These are phyloP conservation scores for Leptogaster cylindrica DNA, from an alignment of 2,888 invertebrate genomes.

Conservation along the genomic window DNA sequence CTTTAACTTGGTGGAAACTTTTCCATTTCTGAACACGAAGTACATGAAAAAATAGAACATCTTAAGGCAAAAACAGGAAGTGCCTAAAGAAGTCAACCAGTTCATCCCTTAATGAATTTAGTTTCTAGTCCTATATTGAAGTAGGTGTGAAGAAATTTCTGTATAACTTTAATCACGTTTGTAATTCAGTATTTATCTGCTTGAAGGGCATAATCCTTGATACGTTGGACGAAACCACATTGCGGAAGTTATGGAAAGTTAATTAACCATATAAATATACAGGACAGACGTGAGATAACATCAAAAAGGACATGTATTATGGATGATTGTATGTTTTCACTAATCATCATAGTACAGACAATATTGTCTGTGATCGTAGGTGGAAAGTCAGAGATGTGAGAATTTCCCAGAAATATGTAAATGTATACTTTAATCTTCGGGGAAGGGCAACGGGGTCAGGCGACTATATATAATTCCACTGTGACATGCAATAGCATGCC, in stretches of 20 bases:
- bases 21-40: slow-evolving; percentile 26
- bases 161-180: background rate
- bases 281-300: slow-evolving; percentile 5
- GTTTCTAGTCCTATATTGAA: background rate
- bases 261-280: background rate
- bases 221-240: background rate
- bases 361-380: too few species aligned
- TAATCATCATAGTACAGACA: slow-evolving; percentile 7
- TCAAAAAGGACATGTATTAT: slow-evolving; percentile 11
- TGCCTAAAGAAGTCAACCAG: background rate
- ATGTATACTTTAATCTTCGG: too few species aligned
- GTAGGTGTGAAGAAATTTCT: background rate
- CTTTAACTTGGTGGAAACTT: slow-evolving; percentile 11
- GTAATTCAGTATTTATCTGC: background rate
- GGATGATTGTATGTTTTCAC: background rate
- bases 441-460: too few species aligned
- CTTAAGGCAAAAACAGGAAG: background rate
- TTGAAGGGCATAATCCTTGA: slow-evolving; percentile 1
- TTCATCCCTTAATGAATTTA: slow-evolving; percentile 1
- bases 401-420: too few species aligned
- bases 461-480: too few species aligned
- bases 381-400: too few species aligned
- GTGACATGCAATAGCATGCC: slow-evolving; percentile 18
- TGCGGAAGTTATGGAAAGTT: slow-evolving; percentile 8
- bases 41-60: background rate